Base-by-base conservation (phyloP, 2,797 vertebrate species). In the Apogon hyalosoma region DNA sequence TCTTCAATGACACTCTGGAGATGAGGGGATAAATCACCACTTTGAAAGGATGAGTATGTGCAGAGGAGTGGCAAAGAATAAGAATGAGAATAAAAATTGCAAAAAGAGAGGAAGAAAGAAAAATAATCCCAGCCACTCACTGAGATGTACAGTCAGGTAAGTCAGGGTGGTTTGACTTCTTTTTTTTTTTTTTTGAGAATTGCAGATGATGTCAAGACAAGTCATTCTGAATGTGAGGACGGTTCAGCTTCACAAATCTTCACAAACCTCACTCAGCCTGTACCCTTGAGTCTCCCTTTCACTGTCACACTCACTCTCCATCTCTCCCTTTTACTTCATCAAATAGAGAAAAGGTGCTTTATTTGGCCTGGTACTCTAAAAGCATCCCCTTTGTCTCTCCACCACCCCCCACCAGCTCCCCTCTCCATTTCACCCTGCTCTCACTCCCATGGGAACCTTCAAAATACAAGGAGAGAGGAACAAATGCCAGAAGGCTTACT, bases 1-100 rank as follows among this genome's bases (percentile, higher is more conserved):
- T 78, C 74, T 73, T 88, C 83, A 84, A 83, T 84, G 84, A 88
- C 86, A 90, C 85, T 75, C 86, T 63, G 63, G 84, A 87, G 86
- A 89, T 84, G 84, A 84, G 76, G 68, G 82, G 80, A 86, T 89
- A 87, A 84, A 91, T 89, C 84, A 88, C 59, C 64, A 57, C 51
- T 2, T 57, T 75, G 71, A 79, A 54, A 71, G 69, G 66, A 70
- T 48, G 82, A 73, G 65, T 64, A 65, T 57, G 57, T 52, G 56
- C 12, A 40, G 46, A 56, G 41, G 52, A 56, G 69, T 50, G 61
- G 62, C 63, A 73, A 50, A 64, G 70, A 75, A 79, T 15, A 55
- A 38, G 31, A 73, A 69, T 41, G 41, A 81, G 69, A 69, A 49
- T 39, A 55, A 54, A 38, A 28, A 63, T 40, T 11, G 24, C 55